Evolutionary conservation across 2,888 invertebrate genomes (phyloP).

Genomic region (Entomobrya multifasciata): DNA sequence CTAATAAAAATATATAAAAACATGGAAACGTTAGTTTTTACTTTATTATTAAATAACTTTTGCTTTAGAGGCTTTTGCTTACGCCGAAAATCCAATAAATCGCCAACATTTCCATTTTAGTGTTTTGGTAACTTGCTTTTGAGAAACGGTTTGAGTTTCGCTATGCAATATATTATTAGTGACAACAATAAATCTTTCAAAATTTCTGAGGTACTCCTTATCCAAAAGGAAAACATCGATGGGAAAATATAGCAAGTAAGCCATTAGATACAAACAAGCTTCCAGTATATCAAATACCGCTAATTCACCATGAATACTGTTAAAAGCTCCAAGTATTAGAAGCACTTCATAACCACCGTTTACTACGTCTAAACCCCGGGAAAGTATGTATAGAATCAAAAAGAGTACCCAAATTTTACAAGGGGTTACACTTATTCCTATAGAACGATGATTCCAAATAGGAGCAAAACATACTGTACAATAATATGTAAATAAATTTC

Average conservation of each 20-base stretch:
- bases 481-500: too few species aligned
- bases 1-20: not conserved
- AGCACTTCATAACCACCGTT: not conserved
- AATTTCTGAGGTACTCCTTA: not conserved
- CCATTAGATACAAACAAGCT: not conserved
- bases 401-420: too few species aligned
- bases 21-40: not conserved
- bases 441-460: too few species aligned
- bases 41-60: too few species aligned
- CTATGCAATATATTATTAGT: not conserved
- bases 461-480: too few species aligned
- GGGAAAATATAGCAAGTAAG: not conserved
- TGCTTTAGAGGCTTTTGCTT: too few species aligned
- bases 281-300: not conserved
- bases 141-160: not conserved
- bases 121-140: not conserved
- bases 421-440: too few species aligned
- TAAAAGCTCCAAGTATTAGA: not conserved
- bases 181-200: not conserved
- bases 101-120: not conserved
- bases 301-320: not conserved
- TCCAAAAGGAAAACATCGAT: not conserved
- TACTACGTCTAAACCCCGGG: too few species aligned
- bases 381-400: too few species aligned
- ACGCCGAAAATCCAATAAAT: constrained; percentile 27